Evolutionary conservation across 2,888 invertebrate genomes (phyloP), one percentile per base, ranked within the genome.

Genomic region (Eupeodes luniger): DNA sequence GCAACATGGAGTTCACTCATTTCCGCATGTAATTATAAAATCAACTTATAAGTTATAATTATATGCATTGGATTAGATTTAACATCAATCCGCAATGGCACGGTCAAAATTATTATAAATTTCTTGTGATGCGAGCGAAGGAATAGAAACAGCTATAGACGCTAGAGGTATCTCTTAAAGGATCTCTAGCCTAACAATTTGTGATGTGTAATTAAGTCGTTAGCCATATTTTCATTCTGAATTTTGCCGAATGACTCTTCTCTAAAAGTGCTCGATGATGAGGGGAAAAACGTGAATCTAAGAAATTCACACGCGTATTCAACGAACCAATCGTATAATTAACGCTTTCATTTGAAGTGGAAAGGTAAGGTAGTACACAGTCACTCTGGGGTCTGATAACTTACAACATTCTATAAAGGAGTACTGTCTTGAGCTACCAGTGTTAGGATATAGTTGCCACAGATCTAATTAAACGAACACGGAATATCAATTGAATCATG

Each of bases 21-120:
- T 87, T 87, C 87, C 87, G 83, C 75, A 61, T 87, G 72, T 66
- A 87, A 87, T 87, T 76, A 59, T 34, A 83, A 77, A 83, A 83
- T 61, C 75, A 76, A 76, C 9, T 40, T 82, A 66, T 72, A 76
- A 76, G 1, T 40, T 82, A 66, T 72, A 79, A 79, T 76, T 76
- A 82, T 77, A 79, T 64, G 47, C 47, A 55, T 55, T 40, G 66
- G 77, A 81, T 85, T 85, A 76, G 85, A 81, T 81, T 85, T 81
- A 81, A 77, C 83, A 74, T 83, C 83, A 76, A 87, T 83, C 72
- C 72, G 40, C 81, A 77, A 80, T 87, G 83, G 19, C 78, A 80
- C 49, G 79, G 86, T 76, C 79, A 36, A 74, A 76, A 80, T 75
- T 53, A 76, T 76, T 27, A 27, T 27, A 11, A 19, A 1, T 57